A percentile compares a stretch with the other conserved stretches of the same genome.
Conservation (phyloP, 2,888 invertebrate species). For the Leptopilina syphax region DNA sequence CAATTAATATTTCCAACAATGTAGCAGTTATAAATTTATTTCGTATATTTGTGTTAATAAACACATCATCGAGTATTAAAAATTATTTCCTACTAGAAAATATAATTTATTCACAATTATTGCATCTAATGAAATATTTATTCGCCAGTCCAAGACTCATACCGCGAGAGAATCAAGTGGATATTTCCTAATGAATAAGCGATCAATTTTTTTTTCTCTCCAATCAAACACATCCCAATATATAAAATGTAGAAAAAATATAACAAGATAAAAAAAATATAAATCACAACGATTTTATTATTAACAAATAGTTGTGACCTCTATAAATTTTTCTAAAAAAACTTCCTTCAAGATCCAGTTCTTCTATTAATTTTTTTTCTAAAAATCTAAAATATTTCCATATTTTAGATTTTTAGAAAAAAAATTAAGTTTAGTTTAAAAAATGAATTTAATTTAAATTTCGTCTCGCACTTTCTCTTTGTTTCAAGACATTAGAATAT, state of each 20-base stretch:
- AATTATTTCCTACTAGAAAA: background rate
- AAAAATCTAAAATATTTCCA: no score
- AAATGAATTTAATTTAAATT: no score
- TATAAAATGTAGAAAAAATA: background rate
- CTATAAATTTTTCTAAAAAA: no score
- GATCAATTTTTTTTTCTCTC: background rate
- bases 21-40: background rate
- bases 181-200: slow-evolving; percentile 6
- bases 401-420: no score
- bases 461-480: no score
- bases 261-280: background rate
- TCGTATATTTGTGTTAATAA: background rate
- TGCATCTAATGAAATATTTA: slow-evolving; percentile 12
- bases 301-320: background rate
- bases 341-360: no score
- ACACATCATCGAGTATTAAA: background rate
- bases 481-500: no score
- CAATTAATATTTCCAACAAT: background rate
- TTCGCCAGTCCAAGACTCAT: background rate
- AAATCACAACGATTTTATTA: background rate
- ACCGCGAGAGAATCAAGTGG: background rate
- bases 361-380: no score
- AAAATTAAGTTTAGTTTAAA: no score
- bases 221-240: background rate
- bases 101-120: slow-evolving; percentile 1